These are phyloP conservation scores for Meteorus sp. DNA, from an alignment of 1,140 invertebrate genomes.

Conservation along the genomic window DNA sequence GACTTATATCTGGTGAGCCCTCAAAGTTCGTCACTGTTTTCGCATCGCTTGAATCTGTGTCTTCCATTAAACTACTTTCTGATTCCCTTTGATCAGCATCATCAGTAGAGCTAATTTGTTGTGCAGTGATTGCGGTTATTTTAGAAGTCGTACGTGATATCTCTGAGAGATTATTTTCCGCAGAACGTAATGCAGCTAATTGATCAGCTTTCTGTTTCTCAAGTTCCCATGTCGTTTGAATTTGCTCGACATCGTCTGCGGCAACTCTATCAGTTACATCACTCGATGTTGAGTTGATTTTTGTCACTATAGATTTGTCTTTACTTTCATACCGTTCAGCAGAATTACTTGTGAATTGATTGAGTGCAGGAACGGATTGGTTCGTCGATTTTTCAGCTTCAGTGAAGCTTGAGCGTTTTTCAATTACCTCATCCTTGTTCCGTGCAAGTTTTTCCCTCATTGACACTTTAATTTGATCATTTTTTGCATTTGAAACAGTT, in stretches of 20 bases:
- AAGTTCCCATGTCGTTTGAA: constrained; percentile 53
- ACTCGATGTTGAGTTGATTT: constrained; percentile 17
- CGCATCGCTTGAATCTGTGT: constrained; percentile 45
- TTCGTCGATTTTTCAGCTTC: constrained; percentile 40
- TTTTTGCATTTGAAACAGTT: constrained; percentile 45
- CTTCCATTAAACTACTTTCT: constrained; percentile 38
- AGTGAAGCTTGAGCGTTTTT: constrained; percentile 42
- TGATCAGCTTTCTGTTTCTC: constrained; percentile 53
- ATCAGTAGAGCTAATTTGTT: constrained; percentile 27
- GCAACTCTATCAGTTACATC: constrained; percentile 22
- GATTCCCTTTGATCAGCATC: constrained; percentile 28
- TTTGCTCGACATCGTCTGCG: constrained; percentile 32
- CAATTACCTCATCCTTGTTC: constrained; percentile 44
- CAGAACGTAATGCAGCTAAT: constrained; percentile 42
- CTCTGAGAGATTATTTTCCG: constrained; percentile 34
- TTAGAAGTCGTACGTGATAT: constrained; percentile 11
- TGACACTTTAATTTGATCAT: constrained; percentile 47
- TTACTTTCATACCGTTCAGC: constrained; percentile 12
- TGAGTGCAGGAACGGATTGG: constrained; percentile 6
- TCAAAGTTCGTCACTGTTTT: constrained; percentile 45
- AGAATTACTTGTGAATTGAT: constrained; percentile 16
- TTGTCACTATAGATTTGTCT: constrained; percentile 1
- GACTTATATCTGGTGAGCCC: constrained; percentile 25
- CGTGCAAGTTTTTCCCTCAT: constrained; percentile 42
- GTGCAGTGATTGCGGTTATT: constrained; percentile 13